A percentile compares a stretch with the other conserved stretches of the same genome.
Evolutionary conservation across 2,113 vertebrate genomes (phyloP).

Genomic region (Perca schrenkii): DNA sequence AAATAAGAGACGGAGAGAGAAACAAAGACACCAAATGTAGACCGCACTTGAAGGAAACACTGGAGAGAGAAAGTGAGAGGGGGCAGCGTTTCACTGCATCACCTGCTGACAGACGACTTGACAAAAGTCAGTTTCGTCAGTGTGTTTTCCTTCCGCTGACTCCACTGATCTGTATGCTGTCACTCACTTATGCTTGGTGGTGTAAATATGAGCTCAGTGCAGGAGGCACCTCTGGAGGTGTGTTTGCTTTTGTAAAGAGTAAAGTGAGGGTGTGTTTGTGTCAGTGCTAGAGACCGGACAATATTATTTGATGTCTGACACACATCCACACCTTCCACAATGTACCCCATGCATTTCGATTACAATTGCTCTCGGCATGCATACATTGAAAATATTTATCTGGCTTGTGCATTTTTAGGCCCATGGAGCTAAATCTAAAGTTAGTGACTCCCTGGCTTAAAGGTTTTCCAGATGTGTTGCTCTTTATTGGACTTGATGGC

Average conservation of each 20-base stretch:
- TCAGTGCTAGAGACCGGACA: not conserved
- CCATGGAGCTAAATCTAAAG: too few relatives aligned
- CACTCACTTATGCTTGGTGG: not conserved
- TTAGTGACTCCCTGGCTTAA: too few relatives aligned
- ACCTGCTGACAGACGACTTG: slow-evolving; percentile 51
- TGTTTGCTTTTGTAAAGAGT: not conserved
- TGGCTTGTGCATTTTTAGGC: not conserved
- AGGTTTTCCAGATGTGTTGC: too few relatives aligned
- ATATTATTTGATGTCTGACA: not conserved
- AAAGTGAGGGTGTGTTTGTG: not conserved
- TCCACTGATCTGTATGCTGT: not conserved
- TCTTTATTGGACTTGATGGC: too few relatives aligned
- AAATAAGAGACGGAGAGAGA: slow-evolving; percentile 22
- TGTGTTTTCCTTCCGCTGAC: not conserved
- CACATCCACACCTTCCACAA: not conserved
- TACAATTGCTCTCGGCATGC: not conserved
- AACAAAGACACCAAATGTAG: slow-evolving; percentile 35
- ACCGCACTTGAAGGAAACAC: slow-evolving; percentile 33
- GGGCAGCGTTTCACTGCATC: slow-evolving; percentile 21
- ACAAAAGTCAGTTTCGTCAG: not conserved
- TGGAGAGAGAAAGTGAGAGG: slow-evolving; percentile 20
- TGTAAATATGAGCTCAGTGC: not conserved
- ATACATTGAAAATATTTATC: not conserved
- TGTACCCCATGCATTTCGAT: not conserved
- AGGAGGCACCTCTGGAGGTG: not conserved